Percentiles rank a stretch among this genome's conserved stretches.
These are phyloP conservation scores for Mustela lutreola DNA, from an alignment of 2,113 vertebrate species.

Conservation along the genomic window DNA sequence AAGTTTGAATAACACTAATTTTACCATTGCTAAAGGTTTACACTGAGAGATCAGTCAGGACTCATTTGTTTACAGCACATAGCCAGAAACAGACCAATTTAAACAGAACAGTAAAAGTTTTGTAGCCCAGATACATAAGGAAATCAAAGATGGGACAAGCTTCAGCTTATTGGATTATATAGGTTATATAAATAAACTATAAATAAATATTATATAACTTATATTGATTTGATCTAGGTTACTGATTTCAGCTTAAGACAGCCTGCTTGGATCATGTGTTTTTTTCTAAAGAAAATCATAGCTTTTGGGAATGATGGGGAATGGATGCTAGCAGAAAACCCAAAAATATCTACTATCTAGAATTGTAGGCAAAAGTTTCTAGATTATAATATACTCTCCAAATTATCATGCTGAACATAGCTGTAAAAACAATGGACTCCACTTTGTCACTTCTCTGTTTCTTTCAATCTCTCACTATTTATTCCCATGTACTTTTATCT, in stretches of 20 bases:
- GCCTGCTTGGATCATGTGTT: background rate
- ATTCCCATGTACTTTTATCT: background rate
- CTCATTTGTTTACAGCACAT: background rate
- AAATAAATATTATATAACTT: background rate
- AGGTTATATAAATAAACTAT: background rate
- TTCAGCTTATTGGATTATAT: background rate
- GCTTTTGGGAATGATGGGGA: background rate
- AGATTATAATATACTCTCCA: background rate
- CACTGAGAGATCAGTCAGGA: background rate
- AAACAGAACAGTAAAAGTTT: background rate
- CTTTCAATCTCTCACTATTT: background rate
- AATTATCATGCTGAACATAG: background rate
- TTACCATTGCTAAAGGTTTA: background rate
- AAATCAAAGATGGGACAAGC: background rate
- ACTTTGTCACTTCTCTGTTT: background rate
- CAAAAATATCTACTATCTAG: background rate
- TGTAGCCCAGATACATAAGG: background rate
- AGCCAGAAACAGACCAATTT: background rate
- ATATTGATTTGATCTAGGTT: background rate
- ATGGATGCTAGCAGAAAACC: background rate
- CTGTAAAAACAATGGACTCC: background rate
- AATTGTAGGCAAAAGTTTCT: background rate
- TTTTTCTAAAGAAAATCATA: background rate
- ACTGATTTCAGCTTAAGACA: background rate
- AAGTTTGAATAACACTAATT: background rate